phyloP scores from a whole-genome alignment of 2,888 invertebrate genomes.

The Lomographa bimaculata region DNA sequence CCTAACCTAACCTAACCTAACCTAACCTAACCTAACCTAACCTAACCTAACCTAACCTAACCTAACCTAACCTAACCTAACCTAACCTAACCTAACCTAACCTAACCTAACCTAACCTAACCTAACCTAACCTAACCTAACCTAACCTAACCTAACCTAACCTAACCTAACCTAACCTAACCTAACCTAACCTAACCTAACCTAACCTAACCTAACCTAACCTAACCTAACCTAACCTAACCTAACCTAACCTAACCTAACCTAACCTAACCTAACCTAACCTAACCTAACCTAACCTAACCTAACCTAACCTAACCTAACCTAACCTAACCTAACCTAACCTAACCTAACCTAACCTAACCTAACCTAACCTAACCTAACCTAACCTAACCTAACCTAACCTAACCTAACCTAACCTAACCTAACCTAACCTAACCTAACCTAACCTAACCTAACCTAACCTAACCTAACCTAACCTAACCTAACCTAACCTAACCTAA shows the following conservation, averaged over 20 bases:
- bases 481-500: conserved; percentile 17
- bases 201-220: conserved; percentile 25
- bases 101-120: conserved; percentile 27
- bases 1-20: conserved; percentile 28
- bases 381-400: conserved; percentile 25
- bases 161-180: conserved; percentile 25
- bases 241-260: no score
- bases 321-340: conserved; percentile 24
- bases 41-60: conserved; percentile 28
- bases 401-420: conserved; percentile 21
- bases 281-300: no score
- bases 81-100: conserved; percentile 27
- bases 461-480: conserved; percentile 14
- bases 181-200: conserved; percentile 27
- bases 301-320: no score
- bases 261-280: no score
- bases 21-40: conserved; percentile 26
- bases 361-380: conserved; percentile 21
- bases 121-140: conserved; percentile 27
- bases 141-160: conserved; percentile 27
- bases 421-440: conserved; percentile 18
- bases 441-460: conserved; percentile 10
- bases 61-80: conserved; percentile 28
- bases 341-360: conserved; percentile 22
- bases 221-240: no score